Base-by-base conservation (phyloP, 2,113 vertebrate genomes). In the Eleginops maclovinus region DNA sequence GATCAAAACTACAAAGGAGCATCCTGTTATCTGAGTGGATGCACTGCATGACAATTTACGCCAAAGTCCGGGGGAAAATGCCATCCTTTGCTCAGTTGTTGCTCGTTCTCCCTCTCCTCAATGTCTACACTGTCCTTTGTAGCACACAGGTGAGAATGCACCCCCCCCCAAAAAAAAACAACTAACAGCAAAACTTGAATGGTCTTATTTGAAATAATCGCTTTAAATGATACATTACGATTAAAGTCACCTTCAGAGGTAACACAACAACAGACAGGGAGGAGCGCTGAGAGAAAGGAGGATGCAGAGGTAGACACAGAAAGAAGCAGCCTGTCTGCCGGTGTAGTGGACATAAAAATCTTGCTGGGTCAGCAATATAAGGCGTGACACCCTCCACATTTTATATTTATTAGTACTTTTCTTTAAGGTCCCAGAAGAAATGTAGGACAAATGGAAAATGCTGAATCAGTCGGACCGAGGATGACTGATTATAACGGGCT, bases 311-410 rank as follows among this genome's bases (percentile, higher is more conserved):
- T 36, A 41, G 79, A 68, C 56, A 56, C 64, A 70, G 26, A 63
- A 40, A 7, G 19, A 40, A 51, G 26, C 5, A 5, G 63, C 62
- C 54, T 74, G 59, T 71, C 65, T 82, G 40, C 56, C 16, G 6
- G 47, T 64, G 63, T 15, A 56, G 60, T 28, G 40, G 74, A 85
- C 77, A 87, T 87, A 80, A 87, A 85, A 61, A 66, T 72, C 36
- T 47, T 82, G 86, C 83, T 66, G 60, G 26, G 2, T 88, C 87
- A 90, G 84, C 86, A 75, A 9, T 63, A 5, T 60, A 28, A 51
- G 60, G 77, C 50, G 54, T 83, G 59, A 85, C 77, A 78, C 43
- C 68, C 51, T 67, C 67, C 55, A 44, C 58, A 67, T 81, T 68
- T 69, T 56, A 81, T 68, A 81, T 77, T 81, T 81, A 85, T 72